Conservation (phyloP, 2,797 vertebrate genomes). For the Alauda arvensis region DNA sequence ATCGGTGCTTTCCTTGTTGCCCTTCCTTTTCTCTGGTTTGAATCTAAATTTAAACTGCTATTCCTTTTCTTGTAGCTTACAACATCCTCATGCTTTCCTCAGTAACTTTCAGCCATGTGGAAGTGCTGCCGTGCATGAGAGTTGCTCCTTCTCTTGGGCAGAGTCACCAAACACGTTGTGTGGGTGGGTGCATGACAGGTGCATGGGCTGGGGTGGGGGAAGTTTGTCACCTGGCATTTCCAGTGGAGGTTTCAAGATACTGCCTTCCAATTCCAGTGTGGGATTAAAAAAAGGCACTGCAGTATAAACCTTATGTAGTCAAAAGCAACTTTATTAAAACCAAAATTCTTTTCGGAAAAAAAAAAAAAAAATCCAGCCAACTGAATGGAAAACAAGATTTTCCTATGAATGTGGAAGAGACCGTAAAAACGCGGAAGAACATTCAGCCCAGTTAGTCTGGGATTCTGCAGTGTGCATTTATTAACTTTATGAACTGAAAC, state of each 20-base stretch:
- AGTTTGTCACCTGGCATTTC: background rate
- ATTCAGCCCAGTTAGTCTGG: background rate
- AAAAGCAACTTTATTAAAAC: background rate
- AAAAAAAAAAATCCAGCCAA: background rate
- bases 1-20: background rate
- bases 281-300: background rate
- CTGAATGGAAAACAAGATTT: background rate
- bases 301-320: background rate
- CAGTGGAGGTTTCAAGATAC: background rate
- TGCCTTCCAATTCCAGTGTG: background rate
- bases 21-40: background rate
- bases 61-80: background rate
- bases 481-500: background rate
- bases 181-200: rapidly evolving
- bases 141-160: background rate
- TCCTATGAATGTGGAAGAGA: background rate
- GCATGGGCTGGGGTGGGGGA: background rate
- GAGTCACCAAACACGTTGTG: rapidly evolving
- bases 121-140: background rate
- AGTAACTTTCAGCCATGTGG: background rate
- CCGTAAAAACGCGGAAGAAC: background rate
- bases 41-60: background rate
- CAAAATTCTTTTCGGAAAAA: background rate
- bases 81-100: rapidly evolving
- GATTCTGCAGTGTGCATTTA: background rate